Percentiles rank a stretch among this genome's conserved stretches.
These are phyloP conservation scores for Ctenopoma multispine DNA, from an alignment of 2,797 vertebrate species.

Conservation along the genomic window DNA sequence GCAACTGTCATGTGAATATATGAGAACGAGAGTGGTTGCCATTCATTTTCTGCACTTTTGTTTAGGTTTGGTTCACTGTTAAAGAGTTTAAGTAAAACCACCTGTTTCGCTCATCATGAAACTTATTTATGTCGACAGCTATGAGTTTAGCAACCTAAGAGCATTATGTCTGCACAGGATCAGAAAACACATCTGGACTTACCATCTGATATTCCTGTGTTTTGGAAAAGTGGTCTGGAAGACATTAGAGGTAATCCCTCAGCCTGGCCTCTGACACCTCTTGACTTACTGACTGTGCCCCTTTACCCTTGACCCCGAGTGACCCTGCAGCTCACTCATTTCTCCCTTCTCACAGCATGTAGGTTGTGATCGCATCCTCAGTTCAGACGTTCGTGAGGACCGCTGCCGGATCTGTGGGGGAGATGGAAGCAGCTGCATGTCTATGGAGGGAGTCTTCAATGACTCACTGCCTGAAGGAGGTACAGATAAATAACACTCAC, in stretches of 20 bases:
- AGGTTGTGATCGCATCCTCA: slow-evolving; percentile 94
- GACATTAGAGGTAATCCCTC: slow-evolving; percentile 72
- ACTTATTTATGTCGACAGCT: slow-evolving; percentile 75
- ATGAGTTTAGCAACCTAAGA: slow-evolving; percentile 73
- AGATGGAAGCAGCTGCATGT: slow-evolving; percentile 92
- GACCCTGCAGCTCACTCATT: slow-evolving; percentile 51
- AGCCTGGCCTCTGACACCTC: slow-evolving; percentile 68
- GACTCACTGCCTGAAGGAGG: slow-evolving; percentile 91
- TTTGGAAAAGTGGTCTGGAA: slow-evolving; percentile 74
- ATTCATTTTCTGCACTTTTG: slow-evolving; percentile 58
- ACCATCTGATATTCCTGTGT: slow-evolving; percentile 76
- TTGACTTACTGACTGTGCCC: slow-evolving; percentile 61
- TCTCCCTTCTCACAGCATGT: slow-evolving; percentile 87
- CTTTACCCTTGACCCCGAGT: slow-evolving; percentile 52
- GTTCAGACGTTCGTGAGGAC: slow-evolving; percentile 94
- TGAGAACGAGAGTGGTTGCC: slow-evolving; percentile 39
- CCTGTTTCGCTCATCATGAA: slow-evolving; percentile 75
- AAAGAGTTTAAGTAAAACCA: slow-evolving; percentile 72
- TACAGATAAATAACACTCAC: slow-evolving; percentile 61
- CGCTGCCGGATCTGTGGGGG: slow-evolving; percentile 94
- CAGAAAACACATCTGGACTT: slow-evolving; percentile 76
- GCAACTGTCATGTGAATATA: slow-evolving; percentile 55
- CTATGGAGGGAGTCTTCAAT: slow-evolving; percentile 93
- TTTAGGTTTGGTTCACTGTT: slow-evolving; percentile 68
- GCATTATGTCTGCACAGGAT: slow-evolving; percentile 73